Evolutionary conservation across 2,888 invertebrate genomes (phyloP).

Genomic region (Drosophila parthenogenetica): DNA sequence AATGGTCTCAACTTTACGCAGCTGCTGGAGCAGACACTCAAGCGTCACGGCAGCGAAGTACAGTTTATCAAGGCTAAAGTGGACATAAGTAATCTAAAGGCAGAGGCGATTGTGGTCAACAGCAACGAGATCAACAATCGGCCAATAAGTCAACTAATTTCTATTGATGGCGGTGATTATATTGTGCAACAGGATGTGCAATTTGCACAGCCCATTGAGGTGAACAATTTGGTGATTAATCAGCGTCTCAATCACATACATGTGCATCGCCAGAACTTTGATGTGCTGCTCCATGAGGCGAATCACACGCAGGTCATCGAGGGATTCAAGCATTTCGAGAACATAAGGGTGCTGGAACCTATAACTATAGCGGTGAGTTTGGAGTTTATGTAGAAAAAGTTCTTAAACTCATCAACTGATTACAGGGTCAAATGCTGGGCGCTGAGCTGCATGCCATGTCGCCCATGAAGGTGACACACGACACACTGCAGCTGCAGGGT

Average conservation of each 20-base stretch:
- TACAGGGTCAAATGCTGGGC: constrained; percentile 85
- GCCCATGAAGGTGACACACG: constrained; percentile 85
- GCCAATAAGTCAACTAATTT: constrained; percentile 81
- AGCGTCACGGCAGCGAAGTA: constrained; percentile 83
- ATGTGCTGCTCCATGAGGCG: constrained; percentile 85
- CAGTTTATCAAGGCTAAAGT: constrained; percentile 85
- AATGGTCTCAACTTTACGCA: constrained; percentile 85
- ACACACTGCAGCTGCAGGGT: constrained; percentile 84
- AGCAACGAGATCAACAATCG: constrained; percentile 71
- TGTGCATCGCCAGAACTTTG: constrained; percentile 84
- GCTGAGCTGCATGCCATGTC: constrained; percentile 84
- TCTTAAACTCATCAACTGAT: no score
- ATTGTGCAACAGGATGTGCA: constrained; percentile 85
- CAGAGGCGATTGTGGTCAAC: constrained; percentile 75
- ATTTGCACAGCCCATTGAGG: constrained; percentile 84
- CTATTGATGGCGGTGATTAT: constrained; percentile 83
- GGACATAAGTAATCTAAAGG: constrained; percentile 73
- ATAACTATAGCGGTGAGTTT: constrained; percentile 82
- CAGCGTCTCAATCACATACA: constrained; percentile 86
- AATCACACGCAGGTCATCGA: constrained; percentile 84
- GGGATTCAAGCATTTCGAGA: constrained; percentile 85
- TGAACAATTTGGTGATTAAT: constrained; percentile 84
- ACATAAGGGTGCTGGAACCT: constrained; percentile 85
- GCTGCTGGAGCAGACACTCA: constrained; percentile 85
- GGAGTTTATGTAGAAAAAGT: background rate